Evolutionary conservation across 1,140 invertebrate genomes (phyloP).

Genomic region (Drosophila murphyi): DNA sequence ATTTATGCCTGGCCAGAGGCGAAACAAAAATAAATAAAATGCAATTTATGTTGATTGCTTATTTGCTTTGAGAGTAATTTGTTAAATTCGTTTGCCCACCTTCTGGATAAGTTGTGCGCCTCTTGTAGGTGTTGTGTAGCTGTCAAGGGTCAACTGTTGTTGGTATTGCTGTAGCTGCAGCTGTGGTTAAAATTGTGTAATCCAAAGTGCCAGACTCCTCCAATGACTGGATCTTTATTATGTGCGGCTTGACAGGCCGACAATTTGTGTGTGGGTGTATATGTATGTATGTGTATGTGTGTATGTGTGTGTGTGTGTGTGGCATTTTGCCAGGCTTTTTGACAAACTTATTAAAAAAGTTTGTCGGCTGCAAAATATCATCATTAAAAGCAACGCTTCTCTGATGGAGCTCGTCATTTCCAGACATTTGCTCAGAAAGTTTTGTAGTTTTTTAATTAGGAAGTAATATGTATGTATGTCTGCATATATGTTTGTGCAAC

Average conservation of each 20-base stretch:
- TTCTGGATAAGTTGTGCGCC: slow-evolving; percentile 13
- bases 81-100: slow-evolving; percentile 60
- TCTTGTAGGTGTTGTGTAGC: slow-evolving; percentile 66
- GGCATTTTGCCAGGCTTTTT: slow-evolving; percentile 55
- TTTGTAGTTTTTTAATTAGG: slow-evolving; percentile 57
- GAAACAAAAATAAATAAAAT: slow-evolving; percentile 49
- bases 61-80: slow-evolving; percentile 78
- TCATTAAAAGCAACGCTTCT: slow-evolving; percentile 62
- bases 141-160: slow-evolving; percentile 71
- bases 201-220: slow-evolving; percentile 59
- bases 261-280: slow-evolving; percentile 21
- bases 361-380: slow-evolving; percentile 71
- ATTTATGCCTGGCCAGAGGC: slow-evolving; percentile 52
- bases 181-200: slow-evolving; percentile 54
- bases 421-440: slow-evolving; percentile 55
- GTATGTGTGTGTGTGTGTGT: slow-evolving; percentile 15
- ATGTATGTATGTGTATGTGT: background rate
- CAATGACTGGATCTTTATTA: slow-evolving; percentile 37
- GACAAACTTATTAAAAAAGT: slow-evolving; percentile 81
- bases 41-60: slow-evolving; percentile 77
- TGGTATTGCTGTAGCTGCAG: slow-evolving; percentile 31
- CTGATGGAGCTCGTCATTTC: slow-evolving; percentile 57
- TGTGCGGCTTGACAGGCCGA: slow-evolving; percentile 35
- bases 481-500: background rate
- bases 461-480: slow-evolving; percentile 22